Evolutionary conservation across 2,888 invertebrate species (phyloP), one percentile per base, ranked within the genome.

Genomic region (Onthophagus sagittarius): DNA sequence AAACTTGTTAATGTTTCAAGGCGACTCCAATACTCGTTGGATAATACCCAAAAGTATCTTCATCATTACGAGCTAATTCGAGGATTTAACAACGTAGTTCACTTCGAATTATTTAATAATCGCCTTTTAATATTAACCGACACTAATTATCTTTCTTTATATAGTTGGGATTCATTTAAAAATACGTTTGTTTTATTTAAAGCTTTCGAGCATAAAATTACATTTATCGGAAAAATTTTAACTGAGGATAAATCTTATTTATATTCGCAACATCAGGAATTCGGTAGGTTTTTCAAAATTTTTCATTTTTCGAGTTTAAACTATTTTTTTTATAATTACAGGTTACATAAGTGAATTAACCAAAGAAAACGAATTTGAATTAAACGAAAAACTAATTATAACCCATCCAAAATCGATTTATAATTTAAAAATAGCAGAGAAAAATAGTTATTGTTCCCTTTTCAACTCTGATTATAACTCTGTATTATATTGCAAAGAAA

Each of bases 21-120:
- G 1, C 75, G 78, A 72, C 78, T 84, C 9, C 81, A 79, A 32
- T 79, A 80, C 79, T 86, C 82, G 76, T 81, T 83, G 39, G 75
- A 75, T 79, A 80, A 82, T 84, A 83, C 11, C 0, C 39, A 53
- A 53, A 11, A 53, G 6, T 53, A 53, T 53, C 39, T 53, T 53
- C 39, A 53, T 53, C 39, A 53, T 53, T 53, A 53, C 39, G 39
- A 53, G 11, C 39, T 9, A 53, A 53, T 53, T 53, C 39, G 11
- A 53, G 39, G 7, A 53, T 53, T 53, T 53, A 53, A 53, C 5
- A 53, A 53, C 39, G 39, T 53, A 4, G 6, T 53, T 53, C 11
- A 53, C 39, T 7, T 11, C 11, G 39, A 53, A 9, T 53, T 53
- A 53, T 53, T 53, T 53, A 53, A 53, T 53, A 11, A 11, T 53